A percentile compares a stretch with the other conserved stretches of the same genome.
Conservation (phyloP, 2,113 vertebrate genomes). For the Thamnophis sirtalis region DNA sequence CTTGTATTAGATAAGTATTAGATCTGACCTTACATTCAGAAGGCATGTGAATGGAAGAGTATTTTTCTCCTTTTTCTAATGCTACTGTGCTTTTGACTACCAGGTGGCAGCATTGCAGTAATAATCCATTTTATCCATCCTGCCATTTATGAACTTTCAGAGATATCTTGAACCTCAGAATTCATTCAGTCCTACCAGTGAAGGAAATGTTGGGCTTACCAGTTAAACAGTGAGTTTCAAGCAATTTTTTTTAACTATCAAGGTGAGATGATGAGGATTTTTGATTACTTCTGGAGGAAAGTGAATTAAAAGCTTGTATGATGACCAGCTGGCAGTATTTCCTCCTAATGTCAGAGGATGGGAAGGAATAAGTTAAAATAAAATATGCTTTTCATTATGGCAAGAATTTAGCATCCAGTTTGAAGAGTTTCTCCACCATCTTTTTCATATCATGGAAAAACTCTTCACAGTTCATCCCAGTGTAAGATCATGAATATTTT, state of each 20-base stretch:
- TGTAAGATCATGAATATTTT: background rate
- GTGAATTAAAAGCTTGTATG: background rate
- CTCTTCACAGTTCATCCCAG: background rate
- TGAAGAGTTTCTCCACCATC: background rate
- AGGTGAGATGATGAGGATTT: background rate
- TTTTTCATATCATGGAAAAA: background rate
- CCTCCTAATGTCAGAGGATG: background rate
- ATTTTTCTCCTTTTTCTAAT: conserved; percentile 29
- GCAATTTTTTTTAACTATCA: background rate
- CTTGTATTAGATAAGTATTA: background rate
- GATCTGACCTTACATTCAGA: background rate
- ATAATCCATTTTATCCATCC: conserved; percentile 1
- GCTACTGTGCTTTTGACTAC: conserved; percentile 31
- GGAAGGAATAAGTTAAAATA: background rate
- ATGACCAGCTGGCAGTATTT: background rate
- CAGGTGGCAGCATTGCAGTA: conserved; percentile 57
- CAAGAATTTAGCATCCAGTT: background rate
- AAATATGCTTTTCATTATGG: background rate
- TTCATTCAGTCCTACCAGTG: background rate
- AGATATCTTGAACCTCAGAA: background rate
- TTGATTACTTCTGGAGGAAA: background rate
- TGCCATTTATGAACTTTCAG: background rate
- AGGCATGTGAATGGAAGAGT: background rate
- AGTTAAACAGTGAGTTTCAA: background rate
- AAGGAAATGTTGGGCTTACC: background rate